Base-by-base conservation (phyloP, 2,888 invertebrate genomes). In the Diarsia brunnea region DNA sequence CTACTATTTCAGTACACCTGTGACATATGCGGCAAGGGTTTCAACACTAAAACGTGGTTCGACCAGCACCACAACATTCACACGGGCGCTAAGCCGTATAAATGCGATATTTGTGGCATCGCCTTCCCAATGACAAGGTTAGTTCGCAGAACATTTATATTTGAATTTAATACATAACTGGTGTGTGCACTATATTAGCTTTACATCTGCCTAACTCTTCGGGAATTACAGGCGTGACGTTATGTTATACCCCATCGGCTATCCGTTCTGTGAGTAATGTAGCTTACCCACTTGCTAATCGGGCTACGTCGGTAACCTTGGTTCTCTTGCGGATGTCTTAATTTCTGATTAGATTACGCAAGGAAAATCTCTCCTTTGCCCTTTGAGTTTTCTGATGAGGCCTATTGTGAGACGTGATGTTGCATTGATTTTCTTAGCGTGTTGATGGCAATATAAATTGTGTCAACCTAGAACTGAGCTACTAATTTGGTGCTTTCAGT, bases 31-130 rank as follows among this genome's bases (percentile, higher is more conserved):
- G 92, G 92, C 2, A 96, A 95, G 76, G 95, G 95, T 19, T 97
- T 97, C 85, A 92, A 95, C 77, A 95, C 94, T 60, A 92, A 91
- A 87, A 96, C 96, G 0, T 96, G 95, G 94, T 94, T 92, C 45
- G 93, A 94, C 0, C 94, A 97, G 82, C 97, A 97, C 76, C 93
- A 95, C 87, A 97, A 97, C 64, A 80, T 95, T 0, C 97, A 96
- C 78, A 92, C 89, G 0, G 95, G 95, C 1, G 68, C 91, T 8
- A 95, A 94, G 64, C 95, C 96, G 0, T 97, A 91, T 70, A 89
- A 91, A 1, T 97, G 97, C 78, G 93, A 96, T 61, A 81, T 95
- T 0, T 97, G 97, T 55, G 95, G 94, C 0, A 90, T 93, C 45
- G 89, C 93, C 0, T 97, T 96, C 51, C 93, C 94, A 79, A 93